Percentiles rank a stretch among this genome's conserved stretches.
Conservation (phyloP, 2,113 vertebrate genomes). For the Scatophagus argus region DNA sequence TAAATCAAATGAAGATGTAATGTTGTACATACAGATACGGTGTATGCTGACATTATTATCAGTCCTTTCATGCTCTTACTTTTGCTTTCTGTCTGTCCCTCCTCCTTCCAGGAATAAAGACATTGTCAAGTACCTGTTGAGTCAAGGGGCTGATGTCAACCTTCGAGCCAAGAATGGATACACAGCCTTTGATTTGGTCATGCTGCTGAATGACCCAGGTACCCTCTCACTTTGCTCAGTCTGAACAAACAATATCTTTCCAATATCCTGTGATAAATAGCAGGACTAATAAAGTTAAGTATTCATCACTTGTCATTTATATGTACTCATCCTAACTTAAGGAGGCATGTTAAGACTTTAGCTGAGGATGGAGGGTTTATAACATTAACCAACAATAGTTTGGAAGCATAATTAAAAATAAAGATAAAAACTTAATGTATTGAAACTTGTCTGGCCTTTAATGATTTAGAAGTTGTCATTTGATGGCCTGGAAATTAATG, state of each 20-base stretch:
- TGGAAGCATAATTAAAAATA: too few species aligned
- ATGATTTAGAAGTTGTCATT: too few species aligned
- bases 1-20: background rate
- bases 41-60: background rate
- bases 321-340: too few species aligned
- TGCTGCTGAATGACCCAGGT: constrained; percentile 98
- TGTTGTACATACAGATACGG: background rate
- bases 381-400: too few species aligned
- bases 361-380: background rate
- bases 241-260: background rate
- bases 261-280: background rate
- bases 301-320: background rate
- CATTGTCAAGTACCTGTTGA: constrained; percentile 94
- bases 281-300: fast-evolving
- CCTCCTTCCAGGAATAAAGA: constrained; percentile 90
- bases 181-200: constrained; percentile 97
- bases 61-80: background rate
- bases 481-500: too few species aligned
- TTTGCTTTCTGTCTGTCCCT: background rate
- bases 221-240: constrained; percentile 17
- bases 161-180: constrained; percentile 96
- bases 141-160: constrained; percentile 94
- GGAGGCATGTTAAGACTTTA: background rate
- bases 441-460: too few species aligned
- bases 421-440: too few species aligned